Conservation (phyloP, 2,797 vertebrate species). For the Pseudopleuronectes americanus region DNA sequence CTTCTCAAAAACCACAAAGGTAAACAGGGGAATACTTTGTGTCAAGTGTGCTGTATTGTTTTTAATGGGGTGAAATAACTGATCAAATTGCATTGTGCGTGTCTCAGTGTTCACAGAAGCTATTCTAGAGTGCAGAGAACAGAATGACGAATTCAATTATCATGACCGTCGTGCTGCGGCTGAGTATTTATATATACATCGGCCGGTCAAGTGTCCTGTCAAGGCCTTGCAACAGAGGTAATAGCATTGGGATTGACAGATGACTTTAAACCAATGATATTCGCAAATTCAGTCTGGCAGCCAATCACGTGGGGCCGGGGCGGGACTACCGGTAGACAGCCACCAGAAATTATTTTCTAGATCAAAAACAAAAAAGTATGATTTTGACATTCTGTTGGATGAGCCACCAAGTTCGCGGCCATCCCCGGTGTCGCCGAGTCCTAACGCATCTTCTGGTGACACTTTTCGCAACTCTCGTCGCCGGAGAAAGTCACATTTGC, state of each 20-base stretch:
- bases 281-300: slow-evolving; percentile 25
- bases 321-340: slow-evolving; percentile 77
- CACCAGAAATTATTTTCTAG: slow-evolving; percentile 76
- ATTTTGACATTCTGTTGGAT: slow-evolving; percentile 52
- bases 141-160: neutral
- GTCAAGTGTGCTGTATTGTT: neutral
- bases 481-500: slow-evolving; percentile 43
- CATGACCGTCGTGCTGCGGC: neutral
- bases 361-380: slow-evolving; percentile 81
- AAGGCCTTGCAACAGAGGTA: slow-evolving; percentile 78
- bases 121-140: neutral
- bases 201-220: slow-evolving; percentile 70
- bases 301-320: slow-evolving; percentile 68
- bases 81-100: neutral
- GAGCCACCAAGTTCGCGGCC: neutral
- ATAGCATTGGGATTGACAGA: slow-evolving; percentile 59
- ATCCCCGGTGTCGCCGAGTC: neutral
- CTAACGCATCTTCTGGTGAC: neutral
- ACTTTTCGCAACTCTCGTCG: slow-evolving; percentile 58
- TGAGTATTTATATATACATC: slow-evolving; percentile 46
- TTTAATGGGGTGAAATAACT: slow-evolving; percentile 1
- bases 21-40: neutral
- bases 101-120: rapidly evolving
- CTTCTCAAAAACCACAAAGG: neutral
- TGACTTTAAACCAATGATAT: slow-evolving; percentile 65